Conservation (phyloP, 2,797 vertebrate species). For the Galago senegalensis region DNA sequence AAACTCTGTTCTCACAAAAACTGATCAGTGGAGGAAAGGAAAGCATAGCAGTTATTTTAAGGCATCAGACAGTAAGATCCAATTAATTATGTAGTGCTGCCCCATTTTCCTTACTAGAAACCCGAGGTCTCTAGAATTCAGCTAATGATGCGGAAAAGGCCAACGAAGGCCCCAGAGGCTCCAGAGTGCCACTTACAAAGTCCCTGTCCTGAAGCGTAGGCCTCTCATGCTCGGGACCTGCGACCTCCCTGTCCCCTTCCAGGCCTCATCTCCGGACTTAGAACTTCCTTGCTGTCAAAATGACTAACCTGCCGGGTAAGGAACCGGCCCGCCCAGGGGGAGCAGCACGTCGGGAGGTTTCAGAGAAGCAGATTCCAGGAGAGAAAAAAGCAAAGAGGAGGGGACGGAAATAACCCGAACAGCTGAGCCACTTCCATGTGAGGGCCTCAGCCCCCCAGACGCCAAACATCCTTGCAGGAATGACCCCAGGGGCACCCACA, state of each 20-base stretch:
- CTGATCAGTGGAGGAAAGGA: background rate
- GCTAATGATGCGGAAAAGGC: background rate
- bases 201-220: background rate
- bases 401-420: background rate
- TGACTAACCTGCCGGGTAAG: too few relatives aligned
- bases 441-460: background rate
- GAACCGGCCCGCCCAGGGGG: background rate
- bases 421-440: fast-evolving
- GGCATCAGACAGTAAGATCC: background rate
- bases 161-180: background rate
- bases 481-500: background rate
- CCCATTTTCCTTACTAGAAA: background rate
- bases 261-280: background rate
- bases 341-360: background rate
- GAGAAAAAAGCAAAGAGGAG: too few relatives aligned
- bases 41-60: background rate
- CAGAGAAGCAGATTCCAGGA: background rate
- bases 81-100: background rate
- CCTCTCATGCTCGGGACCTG: background rate
- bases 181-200: background rate
- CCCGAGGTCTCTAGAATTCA: background rate
- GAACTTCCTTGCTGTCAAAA: background rate
- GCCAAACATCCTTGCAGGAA: background rate
- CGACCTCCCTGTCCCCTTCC: background rate
- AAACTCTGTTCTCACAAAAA: background rate